phyloP scores from a whole-genome alignment of 2,888 invertebrate species.

The Phragmatobia fuliginosa region DNA sequence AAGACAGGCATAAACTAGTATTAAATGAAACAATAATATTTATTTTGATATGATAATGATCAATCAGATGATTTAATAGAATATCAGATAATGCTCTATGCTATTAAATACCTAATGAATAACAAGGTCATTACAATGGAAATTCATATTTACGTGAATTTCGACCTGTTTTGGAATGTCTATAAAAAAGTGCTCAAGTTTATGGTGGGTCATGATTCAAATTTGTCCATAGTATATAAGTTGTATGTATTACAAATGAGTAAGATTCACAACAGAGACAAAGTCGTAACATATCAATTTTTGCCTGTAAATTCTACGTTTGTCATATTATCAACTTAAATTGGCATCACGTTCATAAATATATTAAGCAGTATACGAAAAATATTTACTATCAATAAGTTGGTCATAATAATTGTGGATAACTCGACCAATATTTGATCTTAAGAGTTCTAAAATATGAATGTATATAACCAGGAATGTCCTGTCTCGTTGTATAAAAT shows the following conservation, averaged over 20 bases:
- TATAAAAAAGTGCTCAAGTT: background rate
- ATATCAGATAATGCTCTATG: too few relatives aligned
- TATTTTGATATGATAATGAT: too few relatives aligned
- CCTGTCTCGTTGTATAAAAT: background rate
- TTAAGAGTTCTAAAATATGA: too few relatives aligned
- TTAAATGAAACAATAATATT: too few relatives aligned
- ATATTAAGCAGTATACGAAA: constrained; percentile 40
- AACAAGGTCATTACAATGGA: too few relatives aligned
- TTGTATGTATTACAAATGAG: constrained; percentile 21
- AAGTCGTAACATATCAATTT: constrained; percentile 65
- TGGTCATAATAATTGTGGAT: background rate
- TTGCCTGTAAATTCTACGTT: constrained; percentile 44
- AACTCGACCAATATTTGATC: constrained; percentile 26
- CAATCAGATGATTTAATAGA: too few relatives aligned
- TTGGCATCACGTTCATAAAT: constrained; percentile 33
- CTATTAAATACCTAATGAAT: too few relatives aligned
- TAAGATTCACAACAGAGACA: constrained; percentile 41
- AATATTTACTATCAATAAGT: constrained; percentile 1
- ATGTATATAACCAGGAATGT: background rate
- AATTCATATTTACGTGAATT: too few relatives aligned
- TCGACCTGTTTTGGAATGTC: too few relatives aligned
- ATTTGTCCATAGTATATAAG: background rate
- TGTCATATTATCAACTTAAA: constrained; percentile 31
- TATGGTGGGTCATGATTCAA: too few relatives aligned
- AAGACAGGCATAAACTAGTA: too few relatives aligned